These are phyloP conservation scores for Phacellophora camtschatica DNA, from an alignment of 30 jellyfish, hydroid and myxozoan species.

Conservation along the genomic window DNA sequence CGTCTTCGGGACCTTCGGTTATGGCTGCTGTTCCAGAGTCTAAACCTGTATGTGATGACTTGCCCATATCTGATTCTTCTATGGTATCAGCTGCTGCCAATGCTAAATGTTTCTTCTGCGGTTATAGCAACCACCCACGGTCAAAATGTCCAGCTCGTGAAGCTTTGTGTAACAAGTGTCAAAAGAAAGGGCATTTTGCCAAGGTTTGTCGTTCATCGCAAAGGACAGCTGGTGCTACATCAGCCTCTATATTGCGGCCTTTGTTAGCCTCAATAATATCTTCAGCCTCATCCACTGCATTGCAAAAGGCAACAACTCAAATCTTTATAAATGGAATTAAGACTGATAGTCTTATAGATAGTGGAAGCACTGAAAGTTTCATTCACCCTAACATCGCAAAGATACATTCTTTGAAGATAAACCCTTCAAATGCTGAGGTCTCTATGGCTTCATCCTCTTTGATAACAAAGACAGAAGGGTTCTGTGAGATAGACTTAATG, in stretches of 20 bases:
- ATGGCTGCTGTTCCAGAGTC: neutral
- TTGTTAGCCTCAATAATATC: constrained; percentile 28
- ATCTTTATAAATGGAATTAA: constrained; percentile 22
- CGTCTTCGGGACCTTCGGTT: neutral
- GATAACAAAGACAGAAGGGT: constrained; percentile 19
- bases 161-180: constrained; percentile 49
- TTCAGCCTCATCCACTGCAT: constrained; percentile 26
- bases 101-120: constrained; percentile 39
- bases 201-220: constrained; percentile 31
- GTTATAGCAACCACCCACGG: constrained; percentile 17
- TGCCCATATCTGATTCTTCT: neutral
- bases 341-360: constrained; percentile 45
- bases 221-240: neutral
- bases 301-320: constrained; percentile 8
- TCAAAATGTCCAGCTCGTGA: constrained; percentile 70
- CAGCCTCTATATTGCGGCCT: constrained; percentile 40
- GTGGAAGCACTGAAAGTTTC: constrained; percentile 45
- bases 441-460: constrained; percentile 61
- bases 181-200: constrained; percentile 46
- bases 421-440: neutral
- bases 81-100: constrained; percentile 5
- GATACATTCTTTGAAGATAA: constrained; percentile 10
- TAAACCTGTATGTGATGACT: too few species aligned
- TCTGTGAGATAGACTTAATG: constrained; percentile 19
- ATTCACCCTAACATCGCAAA: constrained; percentile 24